These are phyloP conservation scores for Prenolepis imparis DNA, from an alignment of 2,888 invertebrate genomes.

Conservation along the genomic window DNA sequence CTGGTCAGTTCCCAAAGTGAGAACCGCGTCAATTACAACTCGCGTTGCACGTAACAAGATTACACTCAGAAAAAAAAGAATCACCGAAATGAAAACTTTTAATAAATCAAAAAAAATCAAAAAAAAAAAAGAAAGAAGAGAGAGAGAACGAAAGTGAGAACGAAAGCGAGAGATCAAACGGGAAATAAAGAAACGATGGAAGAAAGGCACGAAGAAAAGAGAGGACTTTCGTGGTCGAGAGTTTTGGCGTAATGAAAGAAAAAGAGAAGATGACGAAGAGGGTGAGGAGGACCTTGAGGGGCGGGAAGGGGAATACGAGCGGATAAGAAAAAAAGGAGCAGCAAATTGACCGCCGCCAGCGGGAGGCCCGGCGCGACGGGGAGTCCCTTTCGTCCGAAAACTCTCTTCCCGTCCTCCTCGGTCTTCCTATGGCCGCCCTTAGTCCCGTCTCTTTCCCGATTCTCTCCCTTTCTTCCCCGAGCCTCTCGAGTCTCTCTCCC, in stretches of 20 bases:
- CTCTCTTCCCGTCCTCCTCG: conserved; percentile 77
- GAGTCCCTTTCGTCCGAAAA: conserved; percentile 82
- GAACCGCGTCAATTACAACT: conserved; percentile 13
- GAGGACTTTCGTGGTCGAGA: conserved; percentile 64
- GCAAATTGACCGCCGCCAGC: conserved; percentile 82
- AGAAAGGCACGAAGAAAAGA: conserved; percentile 56
- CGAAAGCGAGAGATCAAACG: conserved; percentile 62
- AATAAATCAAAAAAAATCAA: conserved; percentile 5
- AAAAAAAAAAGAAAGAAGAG: conserved; percentile 1
- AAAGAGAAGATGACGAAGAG: conserved; percentile 63
- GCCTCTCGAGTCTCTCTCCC: conserved; percentile 46
- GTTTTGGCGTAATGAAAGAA: conserved; percentile 74
- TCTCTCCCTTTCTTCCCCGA: conserved; percentile 20
- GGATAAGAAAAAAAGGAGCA: conserved; percentile 77
- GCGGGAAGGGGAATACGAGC: conserved; percentile 20
- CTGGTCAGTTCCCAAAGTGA: conserved; percentile 36
- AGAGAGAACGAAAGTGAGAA: conserved; percentile 34
- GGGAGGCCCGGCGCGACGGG: conserved; percentile 81
- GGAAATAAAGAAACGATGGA: conserved; percentile 57
- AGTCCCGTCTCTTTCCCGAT: conserved; percentile 40
- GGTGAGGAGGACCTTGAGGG: conserved; percentile 21
- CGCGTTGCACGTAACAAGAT: conserved; percentile 53
- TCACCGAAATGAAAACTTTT: conserved; percentile 56
- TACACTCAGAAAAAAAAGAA: conserved; percentile 49
- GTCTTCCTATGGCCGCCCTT: conserved; percentile 64